Evolutionary conservation across 2,888 invertebrate genomes (phyloP).

Genomic region (Chamaedrilus cognettii): DNA sequence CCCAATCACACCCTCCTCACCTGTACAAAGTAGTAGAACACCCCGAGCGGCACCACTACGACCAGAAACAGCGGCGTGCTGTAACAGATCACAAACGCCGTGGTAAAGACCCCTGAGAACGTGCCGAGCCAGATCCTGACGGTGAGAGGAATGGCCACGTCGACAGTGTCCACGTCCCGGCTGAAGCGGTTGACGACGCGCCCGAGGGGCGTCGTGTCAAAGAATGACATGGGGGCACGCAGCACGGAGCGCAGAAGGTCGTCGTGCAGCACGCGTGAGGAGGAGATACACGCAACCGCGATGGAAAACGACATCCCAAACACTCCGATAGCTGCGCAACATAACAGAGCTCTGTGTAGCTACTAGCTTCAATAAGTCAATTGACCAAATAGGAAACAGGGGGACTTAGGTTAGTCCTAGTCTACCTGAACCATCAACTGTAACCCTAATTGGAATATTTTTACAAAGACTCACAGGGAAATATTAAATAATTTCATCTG

Average conservation of each 20-base stretch:
- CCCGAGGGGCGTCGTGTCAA: constrained; percentile 49
- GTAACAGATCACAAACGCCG: constrained; percentile 47
- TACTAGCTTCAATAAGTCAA: background rate
- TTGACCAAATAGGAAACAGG: background rate
- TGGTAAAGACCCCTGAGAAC: constrained; percentile 41
- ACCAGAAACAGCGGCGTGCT: constrained; percentile 48
- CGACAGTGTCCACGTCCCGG: constrained; percentile 48
- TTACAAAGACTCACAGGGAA: too few species aligned
- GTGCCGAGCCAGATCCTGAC: constrained; percentile 41
- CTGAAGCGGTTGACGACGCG: constrained; percentile 51
- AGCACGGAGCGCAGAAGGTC: constrained; percentile 37
- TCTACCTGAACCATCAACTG: background rate
- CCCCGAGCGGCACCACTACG: constrained; percentile 44
- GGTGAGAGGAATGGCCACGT: constrained; percentile 38
- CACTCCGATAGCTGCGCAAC: constrained; percentile 22
- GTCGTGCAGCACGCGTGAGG: constrained; percentile 28
- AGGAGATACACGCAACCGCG: constrained; percentile 28
- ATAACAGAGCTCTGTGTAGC: too few species aligned
- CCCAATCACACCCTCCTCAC: too few species aligned
- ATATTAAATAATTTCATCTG: too few species aligned
- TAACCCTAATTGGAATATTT: too few species aligned
- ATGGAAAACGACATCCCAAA: constrained; percentile 27
- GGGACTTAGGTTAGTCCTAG: background rate
- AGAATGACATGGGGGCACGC: constrained; percentile 51
- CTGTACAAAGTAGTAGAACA: constrained; percentile 53